Conservation (phyloP, 2,888 invertebrate genomes). For the Oscheius sp. region DNA sequence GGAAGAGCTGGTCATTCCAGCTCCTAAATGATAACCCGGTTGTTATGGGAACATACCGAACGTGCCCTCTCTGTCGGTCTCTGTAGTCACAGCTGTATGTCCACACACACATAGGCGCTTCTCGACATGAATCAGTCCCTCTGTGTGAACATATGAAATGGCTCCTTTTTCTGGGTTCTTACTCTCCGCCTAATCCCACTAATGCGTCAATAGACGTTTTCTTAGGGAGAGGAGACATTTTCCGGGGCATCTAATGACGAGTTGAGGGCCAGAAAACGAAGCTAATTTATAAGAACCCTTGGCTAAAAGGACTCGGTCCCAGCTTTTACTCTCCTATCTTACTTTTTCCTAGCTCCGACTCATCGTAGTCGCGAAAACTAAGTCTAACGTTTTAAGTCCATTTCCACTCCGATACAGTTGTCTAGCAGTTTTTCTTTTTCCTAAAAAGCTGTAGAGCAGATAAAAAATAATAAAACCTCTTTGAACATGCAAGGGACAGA, state of each 20-base stretch:
- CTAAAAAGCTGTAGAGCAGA: too few species aligned
- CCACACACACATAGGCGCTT: slow-evolving; percentile 16
- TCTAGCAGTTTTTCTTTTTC: too few species aligned
- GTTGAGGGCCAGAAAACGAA: slow-evolving; percentile 14
- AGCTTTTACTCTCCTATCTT: background rate
- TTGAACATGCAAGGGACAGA: too few species aligned
- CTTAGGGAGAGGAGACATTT: background rate
- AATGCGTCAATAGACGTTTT: background rate
- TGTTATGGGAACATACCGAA: slow-evolving; percentile 30
- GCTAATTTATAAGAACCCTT: slow-evolving; percentile 20
- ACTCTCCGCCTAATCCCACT: too few species aligned
- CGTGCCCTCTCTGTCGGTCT: background rate
- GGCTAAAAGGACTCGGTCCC: too few species aligned
- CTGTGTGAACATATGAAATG: background rate
- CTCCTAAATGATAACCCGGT: slow-evolving; percentile 1
- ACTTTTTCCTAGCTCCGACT: background rate
- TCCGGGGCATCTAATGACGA: background rate
- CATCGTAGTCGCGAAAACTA: too few species aligned
- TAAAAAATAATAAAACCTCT: too few species aligned
- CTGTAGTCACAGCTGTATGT: slow-evolving; percentile 32
- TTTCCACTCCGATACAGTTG: too few species aligned
- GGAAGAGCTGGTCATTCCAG: too few species aligned
- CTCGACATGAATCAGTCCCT: slow-evolving; percentile 15
- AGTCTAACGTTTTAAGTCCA: too few species aligned
- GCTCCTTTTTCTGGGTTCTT: slow-evolving; percentile 1